A percentile compares a stretch with the other conserved stretches of the same genome.
phyloP scores from a whole-genome alignment of 2,888 invertebrate genomes.

The Agrochola litura region DNA sequence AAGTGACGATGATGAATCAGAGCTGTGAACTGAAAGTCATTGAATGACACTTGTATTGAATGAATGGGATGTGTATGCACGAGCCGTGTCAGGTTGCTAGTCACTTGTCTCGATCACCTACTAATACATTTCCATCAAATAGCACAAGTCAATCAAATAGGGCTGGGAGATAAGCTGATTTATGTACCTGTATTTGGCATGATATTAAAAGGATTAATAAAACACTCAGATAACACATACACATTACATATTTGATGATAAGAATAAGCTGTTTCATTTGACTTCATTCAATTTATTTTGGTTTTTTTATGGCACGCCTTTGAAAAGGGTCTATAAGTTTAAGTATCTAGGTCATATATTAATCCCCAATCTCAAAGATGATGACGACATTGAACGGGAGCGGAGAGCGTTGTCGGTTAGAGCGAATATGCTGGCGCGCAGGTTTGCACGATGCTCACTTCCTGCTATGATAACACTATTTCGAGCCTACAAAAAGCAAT shows the following conservation, averaged over 20 bases:
- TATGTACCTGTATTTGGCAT: conserved; percentile 15
- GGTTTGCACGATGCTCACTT: too few species aligned
- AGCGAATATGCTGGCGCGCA: too few species aligned
- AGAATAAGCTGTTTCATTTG: neutral
- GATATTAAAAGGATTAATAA: conserved; percentile 3
- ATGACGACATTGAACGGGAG: too few species aligned
- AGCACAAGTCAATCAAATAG: conserved; percentile 57
- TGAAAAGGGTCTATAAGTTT: too few species aligned
- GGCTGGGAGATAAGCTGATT: conserved; percentile 19
- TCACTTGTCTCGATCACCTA: conserved; percentile 56
- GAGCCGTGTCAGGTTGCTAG: conserved; percentile 48
- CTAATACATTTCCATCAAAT: conserved; percentile 64
- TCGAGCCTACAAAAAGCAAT: too few species aligned
- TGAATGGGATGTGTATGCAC: conserved; percentile 64
- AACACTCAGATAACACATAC: neutral
- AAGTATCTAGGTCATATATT: too few species aligned
- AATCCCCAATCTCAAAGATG: too few species aligned
- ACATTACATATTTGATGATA: too few species aligned
- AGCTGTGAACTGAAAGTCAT: conserved; percentile 51
- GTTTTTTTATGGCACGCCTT: too few species aligned
- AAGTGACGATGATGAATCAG: conserved; percentile 64
- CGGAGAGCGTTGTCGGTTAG: too few species aligned
- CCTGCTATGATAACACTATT: too few species aligned
- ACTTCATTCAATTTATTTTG: too few species aligned
- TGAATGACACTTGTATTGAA: conserved; percentile 63